Base-by-base conservation (phyloP, 1,140 invertebrate species). In the Zaprionus ornatus region DNA sequence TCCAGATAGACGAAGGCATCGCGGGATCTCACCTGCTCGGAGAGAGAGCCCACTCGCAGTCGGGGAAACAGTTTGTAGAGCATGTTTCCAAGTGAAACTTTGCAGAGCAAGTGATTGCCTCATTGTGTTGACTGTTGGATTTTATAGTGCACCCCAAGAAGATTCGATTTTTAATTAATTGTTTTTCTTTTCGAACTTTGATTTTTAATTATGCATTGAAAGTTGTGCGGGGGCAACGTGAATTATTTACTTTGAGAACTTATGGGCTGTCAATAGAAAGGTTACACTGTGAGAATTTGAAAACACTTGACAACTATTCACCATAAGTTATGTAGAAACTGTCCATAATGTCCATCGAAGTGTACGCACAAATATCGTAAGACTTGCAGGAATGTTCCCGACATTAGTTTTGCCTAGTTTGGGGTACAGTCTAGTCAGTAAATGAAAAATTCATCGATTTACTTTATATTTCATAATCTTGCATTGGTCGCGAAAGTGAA, bases 1-100 rank as follows among this genome's bases (percentile, higher is more conserved):
- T 86, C 66, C 63, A 82, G 40, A 55, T 86, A 86, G 7, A 69
- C 4, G 1, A 82, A 74, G 6, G 76, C 66, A 74, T 86, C 82
- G 2, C 79, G 73, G 5, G 83, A 86, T 4, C 27, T 4, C 2
- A 72, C 56, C 9, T 15, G 1, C n/a, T 64, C 70, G 2, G 40
- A 23, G 12, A 69, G 17, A 0, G 77, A 17, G 35, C 21, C 7
- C 27, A 59, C 45, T 7, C 69, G 42, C n/a, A 74, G 48, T 2
- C 66, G 52, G 1, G 73, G 40, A 29, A 86, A 82, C 10, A 82
- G 9, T 25, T 63, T 74, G 23, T 23, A 59, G 6, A 83, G 55
- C 83, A 87, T 87, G 52, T 67, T 74, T 27, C 10, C 27, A 19
- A 10, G 10, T 57, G 10, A 1, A 3, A 15, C 3, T 37, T 13